phyloP scores from a whole-genome alignment of 2,797 vertebrate species.

The Mallotus villosus region DNA sequence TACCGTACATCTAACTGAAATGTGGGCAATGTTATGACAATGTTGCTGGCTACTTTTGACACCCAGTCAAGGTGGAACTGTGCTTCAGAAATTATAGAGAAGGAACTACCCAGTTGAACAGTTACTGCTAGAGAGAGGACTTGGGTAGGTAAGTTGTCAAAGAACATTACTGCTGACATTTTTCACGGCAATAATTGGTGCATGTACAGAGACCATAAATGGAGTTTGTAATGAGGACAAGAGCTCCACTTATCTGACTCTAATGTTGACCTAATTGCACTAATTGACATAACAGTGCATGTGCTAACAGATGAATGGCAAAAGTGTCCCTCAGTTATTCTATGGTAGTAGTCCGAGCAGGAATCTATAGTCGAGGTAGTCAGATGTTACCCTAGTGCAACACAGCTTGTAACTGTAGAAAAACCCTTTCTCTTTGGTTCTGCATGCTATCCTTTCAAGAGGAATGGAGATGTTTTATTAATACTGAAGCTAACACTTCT shows the following conservation, averaged over 20 bases:
- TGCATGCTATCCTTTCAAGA: no score
- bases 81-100: no score
- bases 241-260: conserved; percentile 15
- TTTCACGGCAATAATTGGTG: conserved; percentile 17
- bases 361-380: neutral
- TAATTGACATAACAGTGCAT: conserved; percentile 21
- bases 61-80: no score
- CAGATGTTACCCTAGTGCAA: no score
- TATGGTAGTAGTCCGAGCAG: neutral
- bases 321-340: conserved; percentile 5
- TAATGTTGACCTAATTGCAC: conserved; percentile 25
- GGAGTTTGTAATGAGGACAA: conserved; percentile 24
- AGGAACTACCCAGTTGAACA: no score
- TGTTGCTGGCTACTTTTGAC: no score
- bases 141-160: conserved; percentile 9
- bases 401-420: neutral
- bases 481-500: no score
- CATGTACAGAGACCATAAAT: conserved; percentile 10
- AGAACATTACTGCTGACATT: conserved; percentile 18
- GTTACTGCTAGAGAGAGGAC: no score
- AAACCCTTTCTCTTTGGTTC: neutral
- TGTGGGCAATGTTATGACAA: no score
- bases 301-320: neutral
- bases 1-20: no score
- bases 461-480: no score